phyloP scores from a whole-genome alignment of 2,797 vertebrate genomes.

The Mallotus villosus region DNA sequence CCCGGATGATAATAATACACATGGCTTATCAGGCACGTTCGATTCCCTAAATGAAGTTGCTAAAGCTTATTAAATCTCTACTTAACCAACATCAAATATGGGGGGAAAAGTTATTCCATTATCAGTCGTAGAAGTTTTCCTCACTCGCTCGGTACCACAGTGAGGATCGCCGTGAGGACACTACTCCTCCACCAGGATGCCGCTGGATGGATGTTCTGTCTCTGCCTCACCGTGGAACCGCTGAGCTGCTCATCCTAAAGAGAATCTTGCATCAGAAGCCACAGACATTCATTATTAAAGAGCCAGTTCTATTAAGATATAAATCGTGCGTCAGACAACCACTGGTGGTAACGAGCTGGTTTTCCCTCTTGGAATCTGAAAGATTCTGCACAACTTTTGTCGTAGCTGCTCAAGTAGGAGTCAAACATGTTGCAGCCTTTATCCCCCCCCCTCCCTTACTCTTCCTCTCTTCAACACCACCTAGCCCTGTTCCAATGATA shows the following conservation, averaged over 20 bases:
- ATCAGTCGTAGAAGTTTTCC: not conserved
- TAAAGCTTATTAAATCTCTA: not conserved
- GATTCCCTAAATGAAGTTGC: not conserved
- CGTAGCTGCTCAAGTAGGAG: not conserved
- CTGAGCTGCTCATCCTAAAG: slow-evolving; percentile 13
- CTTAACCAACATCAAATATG: not conserved
- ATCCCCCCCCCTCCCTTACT: not conserved
- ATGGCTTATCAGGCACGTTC: slow-evolving; percentile 3
- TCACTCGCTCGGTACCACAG: not conserved
- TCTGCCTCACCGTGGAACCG: slow-evolving; percentile 1
- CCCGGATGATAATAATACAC: not conserved
- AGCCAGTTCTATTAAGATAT: slow-evolving; percentile 5
- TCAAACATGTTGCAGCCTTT: not conserved
- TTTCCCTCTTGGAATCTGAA: not conserved
- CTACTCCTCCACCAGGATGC: not conserved
- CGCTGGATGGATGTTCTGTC: not conserved
- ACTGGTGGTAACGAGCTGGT: not conserved
- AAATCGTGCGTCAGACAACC: not conserved
- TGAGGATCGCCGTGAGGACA: not conserved
- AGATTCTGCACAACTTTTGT: not conserved
- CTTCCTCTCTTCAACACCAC: not conserved
- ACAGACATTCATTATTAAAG: slow-evolving; percentile 22
- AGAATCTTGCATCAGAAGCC: slow-evolving; percentile 1
- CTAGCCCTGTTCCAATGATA: not conserved
- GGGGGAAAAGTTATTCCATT: not conserved